These are phyloP conservation scores for Eupleurogrammus muticus DNA, from an alignment of 2,797 vertebrate species.

Conservation along the genomic window DNA sequence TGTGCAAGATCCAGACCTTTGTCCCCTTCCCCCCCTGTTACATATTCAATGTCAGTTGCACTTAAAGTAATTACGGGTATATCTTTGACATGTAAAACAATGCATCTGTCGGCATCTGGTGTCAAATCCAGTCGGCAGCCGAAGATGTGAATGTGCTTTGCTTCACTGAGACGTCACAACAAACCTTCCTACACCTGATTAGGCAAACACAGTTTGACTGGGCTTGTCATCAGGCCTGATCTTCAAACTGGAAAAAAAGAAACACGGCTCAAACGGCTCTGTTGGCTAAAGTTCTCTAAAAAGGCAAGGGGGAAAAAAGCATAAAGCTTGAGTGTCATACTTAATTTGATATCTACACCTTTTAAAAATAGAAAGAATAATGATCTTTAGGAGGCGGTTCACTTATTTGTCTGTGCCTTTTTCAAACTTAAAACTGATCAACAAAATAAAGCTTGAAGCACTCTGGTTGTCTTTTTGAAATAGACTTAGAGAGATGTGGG, in stretches of 20 bases:
- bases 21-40: no score
- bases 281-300: not conserved
- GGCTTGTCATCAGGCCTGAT: not conserved
- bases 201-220: constrained; percentile 18
- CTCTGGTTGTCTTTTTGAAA: not conserved
- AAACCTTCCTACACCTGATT: not conserved
- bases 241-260: constrained; percentile 8
- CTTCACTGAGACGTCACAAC: constrained; percentile 12
- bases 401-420: constrained; percentile 27
- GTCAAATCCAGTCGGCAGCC: not conserved
- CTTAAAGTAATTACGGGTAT: no score
- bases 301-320: constrained; percentile 2
- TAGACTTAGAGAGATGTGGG: constrained; percentile 16
- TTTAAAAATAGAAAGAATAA: not conserved
- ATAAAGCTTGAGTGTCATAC: not conserved
- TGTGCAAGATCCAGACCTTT: no score
- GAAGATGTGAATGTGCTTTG: constrained; percentile 14
- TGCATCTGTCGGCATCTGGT: no score
- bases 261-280: not conserved
- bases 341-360: constrained; percentile 2
- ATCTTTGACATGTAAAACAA: no score
- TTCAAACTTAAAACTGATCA: constrained; percentile 17
- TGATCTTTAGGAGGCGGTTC: no score
- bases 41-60: no score
- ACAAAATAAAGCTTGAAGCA: constrained; percentile 34